These are phyloP conservation scores for Anguilla obscura DNA, from an alignment of 2,797 vertebrate species.

Conservation along the genomic window DNA sequence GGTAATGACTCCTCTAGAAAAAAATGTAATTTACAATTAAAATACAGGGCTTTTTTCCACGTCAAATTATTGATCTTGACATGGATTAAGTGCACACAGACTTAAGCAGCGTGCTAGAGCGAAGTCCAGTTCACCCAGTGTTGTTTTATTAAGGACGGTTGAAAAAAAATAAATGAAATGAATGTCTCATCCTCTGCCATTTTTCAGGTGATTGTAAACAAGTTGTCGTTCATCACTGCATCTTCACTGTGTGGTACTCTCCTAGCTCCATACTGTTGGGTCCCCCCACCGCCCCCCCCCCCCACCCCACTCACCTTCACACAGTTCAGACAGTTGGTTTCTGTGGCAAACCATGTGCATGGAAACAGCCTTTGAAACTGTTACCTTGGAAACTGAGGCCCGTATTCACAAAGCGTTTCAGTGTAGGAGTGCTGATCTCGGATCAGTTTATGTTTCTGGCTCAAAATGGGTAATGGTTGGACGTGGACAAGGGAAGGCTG, in stretches of 20 bases:
- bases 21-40: not conserved
- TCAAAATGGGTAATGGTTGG: too few species aligned
- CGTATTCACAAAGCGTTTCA: too few species aligned
- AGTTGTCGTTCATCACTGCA: conserved; percentile 23
- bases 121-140: conserved; percentile 35
- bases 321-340: not conserved
- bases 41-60: not conserved
- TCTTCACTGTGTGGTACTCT: conserved; percentile 35
- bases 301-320: not conserved
- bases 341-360: not conserved
- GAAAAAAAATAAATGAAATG: conserved; percentile 10
- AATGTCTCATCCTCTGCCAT: conserved; percentile 39
- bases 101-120: not conserved
- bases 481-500: too few species aligned
- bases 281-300: not conserved
- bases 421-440: too few species aligned
- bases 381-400: not conserved
- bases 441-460: too few species aligned
- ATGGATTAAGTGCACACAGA: not conserved
- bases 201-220: not conserved
- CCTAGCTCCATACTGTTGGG: conserved; percentile 33
- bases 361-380: not conserved
- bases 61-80: not conserved
- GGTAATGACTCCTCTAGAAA: conserved; percentile 18
- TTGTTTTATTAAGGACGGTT: conserved; percentile 41